Evolutionary conservation across 2,888 invertebrate species (phyloP).

Genomic region (Ichneumon xanthorius): DNA sequence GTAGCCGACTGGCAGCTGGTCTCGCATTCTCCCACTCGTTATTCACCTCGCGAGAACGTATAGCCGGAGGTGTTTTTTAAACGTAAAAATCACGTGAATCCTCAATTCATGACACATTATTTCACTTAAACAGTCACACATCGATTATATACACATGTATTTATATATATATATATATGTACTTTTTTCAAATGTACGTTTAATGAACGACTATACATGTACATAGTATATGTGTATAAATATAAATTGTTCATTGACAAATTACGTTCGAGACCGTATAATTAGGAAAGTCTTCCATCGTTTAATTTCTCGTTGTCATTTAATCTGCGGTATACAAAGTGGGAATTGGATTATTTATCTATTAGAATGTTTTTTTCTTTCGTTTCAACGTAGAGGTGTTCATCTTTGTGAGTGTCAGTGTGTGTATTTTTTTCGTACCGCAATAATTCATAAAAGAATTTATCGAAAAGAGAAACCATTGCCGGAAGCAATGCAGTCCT

Average conservation of each 20-base stretch:
- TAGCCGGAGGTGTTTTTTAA: neutral
- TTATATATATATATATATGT: slow-evolving; percentile 4
- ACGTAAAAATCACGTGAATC: neutral
- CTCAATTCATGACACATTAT: neutral
- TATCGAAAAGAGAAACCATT: slow-evolving; percentile 71
- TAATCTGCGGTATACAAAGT: slow-evolving; percentile 43
- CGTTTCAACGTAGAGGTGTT: neutral
- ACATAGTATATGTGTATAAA: slow-evolving; percentile 62
- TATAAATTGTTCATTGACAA: slow-evolving; percentile 60
- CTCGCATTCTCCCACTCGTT: neutral
- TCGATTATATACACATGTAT: neutral
- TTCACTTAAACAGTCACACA: neutral
- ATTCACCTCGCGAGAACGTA: neutral
- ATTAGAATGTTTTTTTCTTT: slow-evolving; percentile 13
- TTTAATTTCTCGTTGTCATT: slow-evolving; percentile 33
- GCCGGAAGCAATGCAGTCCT: slow-evolving; percentile 73
- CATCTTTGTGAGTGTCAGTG: neutral
- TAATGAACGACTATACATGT: slow-evolving; percentile 63
- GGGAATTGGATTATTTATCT: slow-evolving; percentile 35
- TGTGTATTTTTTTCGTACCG: neutral
- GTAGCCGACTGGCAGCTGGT: too few relatives aligned
- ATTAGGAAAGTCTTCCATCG: slow-evolving; percentile 45
- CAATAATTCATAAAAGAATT: slow-evolving; percentile 27
- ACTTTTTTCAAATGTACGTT: slow-evolving; percentile 43
- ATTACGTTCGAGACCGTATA: slow-evolving; percentile 39